Percentiles rank a stretch among this genome's conserved stretches.
Conservation (phyloP, 2,888 invertebrate species). For the Priocnemis perturbator region DNA sequence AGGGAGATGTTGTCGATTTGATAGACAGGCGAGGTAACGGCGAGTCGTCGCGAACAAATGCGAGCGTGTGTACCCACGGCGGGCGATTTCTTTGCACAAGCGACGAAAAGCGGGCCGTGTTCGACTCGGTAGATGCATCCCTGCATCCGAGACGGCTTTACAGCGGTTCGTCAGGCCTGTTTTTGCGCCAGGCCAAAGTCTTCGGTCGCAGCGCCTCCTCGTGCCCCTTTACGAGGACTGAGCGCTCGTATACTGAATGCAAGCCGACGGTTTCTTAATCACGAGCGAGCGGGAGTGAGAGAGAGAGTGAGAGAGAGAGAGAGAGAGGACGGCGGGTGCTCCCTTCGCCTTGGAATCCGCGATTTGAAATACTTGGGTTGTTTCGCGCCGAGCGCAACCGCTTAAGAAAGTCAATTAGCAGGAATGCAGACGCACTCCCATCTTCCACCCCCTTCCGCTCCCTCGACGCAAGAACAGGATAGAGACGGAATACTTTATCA, state of each 20-base stretch:
- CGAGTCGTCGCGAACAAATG: neutral
- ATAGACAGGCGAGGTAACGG: slow-evolving; percentile 7
- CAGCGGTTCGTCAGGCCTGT: slow-evolving; percentile 61
- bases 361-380: slow-evolving; percentile 28
- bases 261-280: slow-evolving; percentile 54
- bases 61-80: neutral
- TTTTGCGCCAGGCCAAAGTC: slow-evolving; percentile 58
- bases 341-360: slow-evolving; percentile 34
- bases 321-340: slow-evolving; percentile 4
- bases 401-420: slow-evolving; percentile 39
- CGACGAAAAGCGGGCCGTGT: slow-evolving; percentile 7
- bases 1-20: no score
- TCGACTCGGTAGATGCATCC: slow-evolving; percentile 55
- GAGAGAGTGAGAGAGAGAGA: slow-evolving; percentile 1
- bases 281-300: slow-evolving; percentile 21
- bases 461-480: neutral
- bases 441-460: slow-evolving; percentile 3
- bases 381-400: slow-evolving; percentile 24
- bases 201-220: slow-evolving; percentile 47
- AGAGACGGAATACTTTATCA: no score
- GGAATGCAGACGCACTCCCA: slow-evolving; percentile 21
- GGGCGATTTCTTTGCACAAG: neutral
- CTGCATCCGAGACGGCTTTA: slow-evolving; percentile 62
- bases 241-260: slow-evolving; percentile 38
- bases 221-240: slow-evolving; percentile 48